Evolutionary conservation across 2,888 invertebrate species (phyloP).

Genomic region (Cremastinae sp.): DNA sequence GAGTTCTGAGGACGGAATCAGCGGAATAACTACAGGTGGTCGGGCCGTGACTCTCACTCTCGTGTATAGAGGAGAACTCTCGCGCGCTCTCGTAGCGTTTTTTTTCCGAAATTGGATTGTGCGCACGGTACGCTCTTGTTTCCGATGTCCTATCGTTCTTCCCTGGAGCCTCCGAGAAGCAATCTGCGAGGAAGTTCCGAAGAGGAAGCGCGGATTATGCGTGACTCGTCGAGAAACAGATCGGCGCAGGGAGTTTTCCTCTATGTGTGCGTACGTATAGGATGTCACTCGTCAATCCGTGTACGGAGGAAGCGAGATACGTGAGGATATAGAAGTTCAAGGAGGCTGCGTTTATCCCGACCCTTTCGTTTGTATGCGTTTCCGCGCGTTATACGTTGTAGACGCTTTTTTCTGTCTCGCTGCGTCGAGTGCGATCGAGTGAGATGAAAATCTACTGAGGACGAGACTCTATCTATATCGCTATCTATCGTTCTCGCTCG

Average conservation of each 20-base stretch:
- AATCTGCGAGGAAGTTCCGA: slow-evolving; percentile 53
- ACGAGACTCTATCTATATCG: too few species aligned
- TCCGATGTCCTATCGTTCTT: slow-evolving; percentile 29
- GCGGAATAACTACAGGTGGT: slow-evolving; percentile 76
- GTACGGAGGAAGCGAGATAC: slow-evolving; percentile 3
- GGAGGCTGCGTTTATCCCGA: not conserved
- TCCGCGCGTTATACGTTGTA: slow-evolving; percentile 27
- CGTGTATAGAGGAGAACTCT: slow-evolving; percentile 47
- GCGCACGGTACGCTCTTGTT: slow-evolving; percentile 16
- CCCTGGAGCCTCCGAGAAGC: not conserved
- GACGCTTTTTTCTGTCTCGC: slow-evolving; percentile 38
- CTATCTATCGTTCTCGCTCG: too few species aligned
- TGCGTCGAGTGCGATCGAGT: slow-evolving; percentile 33
- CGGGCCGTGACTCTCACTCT: slow-evolving; percentile 69
- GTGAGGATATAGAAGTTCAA: slow-evolving; percentile 28
- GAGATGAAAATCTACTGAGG: slow-evolving; percentile 19
- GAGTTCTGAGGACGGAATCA: slow-evolving; percentile 29
- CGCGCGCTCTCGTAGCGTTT: slow-evolving; percentile 18
- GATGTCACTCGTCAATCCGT: slow-evolving; percentile 37
- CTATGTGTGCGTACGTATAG: slow-evolving; percentile 5
- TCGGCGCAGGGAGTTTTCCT: slow-evolving; percentile 8
- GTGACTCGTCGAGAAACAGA: slow-evolving; percentile 29
- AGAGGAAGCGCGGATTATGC: slow-evolving; percentile 60
- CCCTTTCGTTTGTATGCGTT: slow-evolving; percentile 12
- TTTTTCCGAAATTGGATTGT: not conserved